Conservation (phyloP, 2,113 vertebrate species). For the Rousettus leschenaultii region DNA sequence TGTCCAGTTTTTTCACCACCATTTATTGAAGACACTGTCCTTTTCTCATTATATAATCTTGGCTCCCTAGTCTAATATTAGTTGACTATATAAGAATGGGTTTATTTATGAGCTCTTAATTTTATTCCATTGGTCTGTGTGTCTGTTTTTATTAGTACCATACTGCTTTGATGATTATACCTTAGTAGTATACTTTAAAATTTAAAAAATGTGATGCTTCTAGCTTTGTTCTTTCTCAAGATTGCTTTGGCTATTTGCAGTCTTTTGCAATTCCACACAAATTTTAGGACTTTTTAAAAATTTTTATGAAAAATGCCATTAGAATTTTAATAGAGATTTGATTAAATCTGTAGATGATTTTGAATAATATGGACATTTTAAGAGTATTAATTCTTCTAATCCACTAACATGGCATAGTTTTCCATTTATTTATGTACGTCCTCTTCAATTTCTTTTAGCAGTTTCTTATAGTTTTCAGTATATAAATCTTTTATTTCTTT, state of each 20-base stretch:
- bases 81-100: background rate
- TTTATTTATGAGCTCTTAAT: background rate
- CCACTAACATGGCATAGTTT: background rate
- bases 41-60: background rate
- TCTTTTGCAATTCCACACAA: background rate
- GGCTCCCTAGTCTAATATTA: background rate
- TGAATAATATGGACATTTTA: background rate
- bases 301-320: background rate
- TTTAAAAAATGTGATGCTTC: background rate
- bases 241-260: background rate
- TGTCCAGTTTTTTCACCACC: background rate
- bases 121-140: background rate
- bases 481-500: background rate
- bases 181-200: background rate
- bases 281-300: background rate
- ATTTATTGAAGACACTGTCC: background rate
- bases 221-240: background rate
- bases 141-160: background rate
- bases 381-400: background rate
- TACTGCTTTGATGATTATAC: background rate
- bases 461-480: background rate
- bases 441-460: background rate
- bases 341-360: background rate
- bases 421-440: background rate
- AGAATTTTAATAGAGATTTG: background rate